These are phyloP conservation scores for Pelobates fuscus DNA, from an alignment of 2,113 vertebrate species.

Conservation along the genomic window DNA sequence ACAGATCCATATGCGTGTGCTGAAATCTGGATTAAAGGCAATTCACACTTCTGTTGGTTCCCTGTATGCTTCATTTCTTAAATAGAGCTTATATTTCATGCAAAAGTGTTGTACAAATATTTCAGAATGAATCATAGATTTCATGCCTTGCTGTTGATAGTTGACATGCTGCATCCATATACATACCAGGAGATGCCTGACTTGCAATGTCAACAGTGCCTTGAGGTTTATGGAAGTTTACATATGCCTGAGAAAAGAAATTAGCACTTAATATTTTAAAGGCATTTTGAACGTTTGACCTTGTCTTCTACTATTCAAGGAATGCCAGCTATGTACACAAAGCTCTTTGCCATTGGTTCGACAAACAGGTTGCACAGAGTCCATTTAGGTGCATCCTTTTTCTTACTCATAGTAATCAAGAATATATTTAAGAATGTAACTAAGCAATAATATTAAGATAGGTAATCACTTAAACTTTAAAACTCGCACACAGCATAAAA, in stretches of 20 bases:
- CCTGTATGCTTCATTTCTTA: neutral
- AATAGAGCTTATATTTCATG: constrained; percentile 6
- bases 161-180: constrained; percentile 13
- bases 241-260: constrained; percentile 13
- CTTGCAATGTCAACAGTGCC: constrained; percentile 10
- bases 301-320: constrained; percentile 12
- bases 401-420: neutral
- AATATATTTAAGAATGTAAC: no score
- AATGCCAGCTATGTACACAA: constrained; percentile 19
- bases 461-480: no score
- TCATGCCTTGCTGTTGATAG: constrained; percentile 2
- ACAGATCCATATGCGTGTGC: constrained; percentile 9
- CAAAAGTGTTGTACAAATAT: constrained; percentile 19
- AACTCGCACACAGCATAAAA: no score
- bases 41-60: neutral
- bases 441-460: no score
- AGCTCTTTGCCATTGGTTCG: neutral
- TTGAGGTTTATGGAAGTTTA: constrained; percentile 23
- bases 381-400: neutral
- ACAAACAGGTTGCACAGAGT: neutral
- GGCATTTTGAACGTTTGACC: constrained; percentile 10
- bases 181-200: constrained; percentile 20
- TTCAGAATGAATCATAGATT: constrained; percentile 6
- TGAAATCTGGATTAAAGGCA: constrained; percentile 27
- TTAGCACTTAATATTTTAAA: constrained; percentile 29